A percentile compares a stretch with the other conserved stretches of the same genome.
Conservation (phyloP, 2,113 vertebrate species). For the Puma concolor region DNA sequence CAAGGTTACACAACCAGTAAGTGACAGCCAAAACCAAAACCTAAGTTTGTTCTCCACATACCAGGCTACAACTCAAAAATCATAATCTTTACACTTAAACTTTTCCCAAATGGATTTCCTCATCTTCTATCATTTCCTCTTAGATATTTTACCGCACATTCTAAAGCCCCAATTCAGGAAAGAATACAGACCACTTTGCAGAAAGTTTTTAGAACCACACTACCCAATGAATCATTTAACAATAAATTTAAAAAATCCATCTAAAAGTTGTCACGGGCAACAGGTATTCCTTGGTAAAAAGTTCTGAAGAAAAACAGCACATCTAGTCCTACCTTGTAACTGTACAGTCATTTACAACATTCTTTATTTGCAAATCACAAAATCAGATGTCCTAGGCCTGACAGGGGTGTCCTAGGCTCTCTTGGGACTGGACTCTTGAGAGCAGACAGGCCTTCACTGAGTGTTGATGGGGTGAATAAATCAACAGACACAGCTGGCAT, state of each 20-base stretch:
- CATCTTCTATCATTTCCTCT: not conserved
- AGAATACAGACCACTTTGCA: not conserved
- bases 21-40: slow-evolving; percentile 20
- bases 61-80: slow-evolving; percentile 1
- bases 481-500: not conserved
- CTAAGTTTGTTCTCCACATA: not conserved
- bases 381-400: not conserved
- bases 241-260: not conserved
- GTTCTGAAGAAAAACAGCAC: not conserved
- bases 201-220: not conserved
- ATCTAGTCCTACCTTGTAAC: not conserved
- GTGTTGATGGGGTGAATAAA: not conserved
- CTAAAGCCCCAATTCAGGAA: not conserved
- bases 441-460: not conserved
- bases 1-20: not conserved
- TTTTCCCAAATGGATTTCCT: slow-evolving; percentile 3
- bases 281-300: not conserved
- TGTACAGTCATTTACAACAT: not conserved
- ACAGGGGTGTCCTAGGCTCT: not conserved
- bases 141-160: not conserved
- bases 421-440: not conserved
- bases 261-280: not conserved
- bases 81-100: not conserved
- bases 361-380: slow-evolving; percentile 10
- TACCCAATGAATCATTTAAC: not conserved